Evolutionary conservation across 2,113 vertebrate species (phyloP).

Genomic region (Eupsittula cactorum): DNA sequence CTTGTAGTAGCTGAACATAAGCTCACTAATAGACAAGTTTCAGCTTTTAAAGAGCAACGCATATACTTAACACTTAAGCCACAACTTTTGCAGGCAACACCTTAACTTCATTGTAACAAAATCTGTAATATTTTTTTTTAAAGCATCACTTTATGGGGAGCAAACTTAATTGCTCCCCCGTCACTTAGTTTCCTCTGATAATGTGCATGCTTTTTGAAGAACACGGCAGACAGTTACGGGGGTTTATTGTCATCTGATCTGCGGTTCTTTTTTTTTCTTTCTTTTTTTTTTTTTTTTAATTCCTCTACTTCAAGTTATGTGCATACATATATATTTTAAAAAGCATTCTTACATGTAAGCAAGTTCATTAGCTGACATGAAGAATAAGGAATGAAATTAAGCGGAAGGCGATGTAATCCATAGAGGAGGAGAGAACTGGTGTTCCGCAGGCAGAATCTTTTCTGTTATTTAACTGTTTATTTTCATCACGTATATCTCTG

Average conservation of each 20-base stretch:
- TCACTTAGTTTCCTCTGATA: background rate
- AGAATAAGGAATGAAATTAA: background rate
- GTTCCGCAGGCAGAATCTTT: background rate
- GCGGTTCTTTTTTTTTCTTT: background rate
- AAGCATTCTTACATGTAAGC: background rate
- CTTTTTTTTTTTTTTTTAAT: too few relatives aligned
- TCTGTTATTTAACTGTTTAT: background rate
- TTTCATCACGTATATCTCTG: background rate
- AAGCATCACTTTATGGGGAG: background rate
- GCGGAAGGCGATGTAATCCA: background rate
- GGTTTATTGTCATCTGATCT: background rate
- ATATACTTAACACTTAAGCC: background rate
- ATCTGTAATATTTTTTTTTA: background rate
- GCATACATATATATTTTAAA: background rate
- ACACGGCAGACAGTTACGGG: background rate
- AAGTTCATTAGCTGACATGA: background rate
- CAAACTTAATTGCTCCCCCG: background rate
- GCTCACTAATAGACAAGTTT: background rate
- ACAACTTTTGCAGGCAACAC: background rate
- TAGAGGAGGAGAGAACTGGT: background rate
- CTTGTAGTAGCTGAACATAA: background rate
- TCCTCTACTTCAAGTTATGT: background rate
- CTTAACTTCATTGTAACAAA: background rate
- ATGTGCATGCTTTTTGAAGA: background rate
- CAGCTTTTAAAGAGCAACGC: background rate